Percentiles rank a stretch among this genome's conserved stretches.
Evolutionary conservation across 2,888 invertebrate species (phyloP).

Genomic region (Drosophila paramelanica): DNA sequence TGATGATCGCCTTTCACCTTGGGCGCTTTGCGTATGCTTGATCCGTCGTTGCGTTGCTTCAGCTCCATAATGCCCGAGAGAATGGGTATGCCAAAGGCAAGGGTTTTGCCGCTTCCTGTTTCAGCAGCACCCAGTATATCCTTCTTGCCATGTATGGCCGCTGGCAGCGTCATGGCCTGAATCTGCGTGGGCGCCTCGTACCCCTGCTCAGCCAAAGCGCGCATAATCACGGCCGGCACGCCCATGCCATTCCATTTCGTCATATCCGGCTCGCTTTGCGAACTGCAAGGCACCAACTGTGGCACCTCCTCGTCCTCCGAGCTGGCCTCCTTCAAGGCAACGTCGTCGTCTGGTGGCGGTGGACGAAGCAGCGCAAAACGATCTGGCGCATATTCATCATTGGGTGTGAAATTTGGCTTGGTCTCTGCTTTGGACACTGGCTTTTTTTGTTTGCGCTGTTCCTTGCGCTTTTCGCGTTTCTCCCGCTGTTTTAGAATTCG

Average conservation of each 20-base stretch:
- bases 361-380: slow-evolving; percentile 81
- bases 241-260: slow-evolving; percentile 89
- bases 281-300: slow-evolving; percentile 15
- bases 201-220: slow-evolving; percentile 90
- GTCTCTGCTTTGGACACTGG: slow-evolving; percentile 1
- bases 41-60: slow-evolving; percentile 85
- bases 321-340: slow-evolving; percentile 23
- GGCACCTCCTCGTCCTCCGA: slow-evolving; percentile 52
- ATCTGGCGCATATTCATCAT: slow-evolving; percentile 57
- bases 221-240: slow-evolving; percentile 88
- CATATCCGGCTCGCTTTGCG: slow-evolving; percentile 34
- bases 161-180: slow-evolving; percentile 91
- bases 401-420: slow-evolving; percentile 22
- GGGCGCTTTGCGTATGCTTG: slow-evolving; percentile 78
- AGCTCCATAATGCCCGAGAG: slow-evolving; percentile 92
- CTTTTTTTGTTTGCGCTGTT: slow-evolving; percentile 45
- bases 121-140: slow-evolving; percentile 99
- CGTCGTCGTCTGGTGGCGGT: slow-evolving; percentile 52
- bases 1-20: slow-evolving; percentile 53
- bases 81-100: slow-evolving; percentile 98
- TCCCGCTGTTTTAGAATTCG: slow-evolving; percentile 63
- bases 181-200: slow-evolving; percentile 95
- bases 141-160: slow-evolving; percentile 93
- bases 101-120: slow-evolving; percentile 99
- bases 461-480: slow-evolving; percentile 62